Percentiles rank a stretch among this genome's conserved stretches.
Conservation (phyloP, 1,140 invertebrate genomes). For the Calephelis nemesis region DNA sequence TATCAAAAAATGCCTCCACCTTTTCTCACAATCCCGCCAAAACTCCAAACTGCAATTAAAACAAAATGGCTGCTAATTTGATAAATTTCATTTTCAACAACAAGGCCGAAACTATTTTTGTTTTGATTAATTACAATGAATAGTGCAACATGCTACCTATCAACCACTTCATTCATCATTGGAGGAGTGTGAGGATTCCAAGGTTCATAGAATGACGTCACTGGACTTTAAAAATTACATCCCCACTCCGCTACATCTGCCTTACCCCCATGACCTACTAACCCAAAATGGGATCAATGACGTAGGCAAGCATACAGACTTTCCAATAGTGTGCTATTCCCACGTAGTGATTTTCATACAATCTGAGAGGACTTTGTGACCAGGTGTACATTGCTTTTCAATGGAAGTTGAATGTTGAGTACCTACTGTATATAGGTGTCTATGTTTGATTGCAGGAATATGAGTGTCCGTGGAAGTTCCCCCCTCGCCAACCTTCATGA, state of each 20-base stretch:
- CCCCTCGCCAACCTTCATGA: background rate
- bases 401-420: slow-evolving; percentile 11
- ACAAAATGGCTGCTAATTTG: too few species aligned
- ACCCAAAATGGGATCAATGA: slow-evolving; percentile 68
- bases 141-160: slow-evolving; percentile 31
- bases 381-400: slow-evolving; percentile 5
- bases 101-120: background rate
- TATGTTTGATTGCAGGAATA: slow-evolving; percentile 11
- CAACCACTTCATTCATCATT: slow-evolving; percentile 72
- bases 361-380: background rate
- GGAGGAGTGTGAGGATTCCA: slow-evolving; percentile 51
- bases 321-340: slow-evolving; percentile 31
- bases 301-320: slow-evolving; percentile 63
- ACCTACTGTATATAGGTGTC: slow-evolving; percentile 1
- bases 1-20: too few species aligned
- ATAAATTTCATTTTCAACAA: too few species aligned
- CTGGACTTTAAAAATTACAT: slow-evolving; percentile 61
- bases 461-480: slow-evolving; percentile 4
- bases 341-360: slow-evolving; percentile 4
- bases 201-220: slow-evolving; percentile 65
- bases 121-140: background rate
- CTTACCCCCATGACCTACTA: slow-evolving; percentile 70
- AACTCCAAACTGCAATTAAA: too few species aligned
- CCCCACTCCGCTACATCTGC: slow-evolving; percentile 50
- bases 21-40: too few species aligned